Evolutionary conservation across 2,888 invertebrate species (phyloP), one percentile per base, ranked within the genome.

Genomic region (Carcina quercana): DNA sequence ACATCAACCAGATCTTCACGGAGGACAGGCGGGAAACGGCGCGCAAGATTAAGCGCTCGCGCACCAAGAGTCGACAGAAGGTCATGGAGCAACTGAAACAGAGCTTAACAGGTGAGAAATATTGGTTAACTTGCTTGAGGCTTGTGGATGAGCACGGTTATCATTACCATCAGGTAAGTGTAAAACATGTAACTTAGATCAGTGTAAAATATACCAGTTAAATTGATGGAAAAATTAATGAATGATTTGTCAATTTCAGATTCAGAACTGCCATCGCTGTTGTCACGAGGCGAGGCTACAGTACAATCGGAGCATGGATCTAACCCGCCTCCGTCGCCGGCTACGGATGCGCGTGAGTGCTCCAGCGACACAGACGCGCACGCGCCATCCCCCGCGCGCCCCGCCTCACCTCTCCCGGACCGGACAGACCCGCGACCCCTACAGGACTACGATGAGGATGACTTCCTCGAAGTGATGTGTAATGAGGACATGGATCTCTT

Each of bases 241-340:
- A 17, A 17, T 17, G 5, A 7, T 17, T 17, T 17, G 7, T 17
- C 24, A 11, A n/a, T 24, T 24, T n/a, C 53, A 66, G 86, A 89
- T 57, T 85, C 87, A 8, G 87, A 88, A 50, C 62, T 91, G 34
- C 90, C 91, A 0, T 87, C 88, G 8, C 57, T 91, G 3, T 53
- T 89, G 15, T 89, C 88, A 0, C 82, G 88, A 37, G 87, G 89
- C 11, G 90, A 91, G 56, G 72, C 87, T 20, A 62, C 72, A 0
- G 73, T 64, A 14, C 83, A 86, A 34, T 87, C 88, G 13, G 85
- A 86, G 55, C 86, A 85, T 47, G 82, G 86, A 30, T 88, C 87
- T 2, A 93, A 93, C 75, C 93, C 93, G 26, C 93, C 93, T 7
- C 93, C 93, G 3, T 93, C 93, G 14, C 93, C 93, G 0, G 93